These are phyloP conservation scores for Clarias platycephalus DNA, from an alignment of 2,797 vertebrate genomes.

Conservation along the genomic window DNA sequence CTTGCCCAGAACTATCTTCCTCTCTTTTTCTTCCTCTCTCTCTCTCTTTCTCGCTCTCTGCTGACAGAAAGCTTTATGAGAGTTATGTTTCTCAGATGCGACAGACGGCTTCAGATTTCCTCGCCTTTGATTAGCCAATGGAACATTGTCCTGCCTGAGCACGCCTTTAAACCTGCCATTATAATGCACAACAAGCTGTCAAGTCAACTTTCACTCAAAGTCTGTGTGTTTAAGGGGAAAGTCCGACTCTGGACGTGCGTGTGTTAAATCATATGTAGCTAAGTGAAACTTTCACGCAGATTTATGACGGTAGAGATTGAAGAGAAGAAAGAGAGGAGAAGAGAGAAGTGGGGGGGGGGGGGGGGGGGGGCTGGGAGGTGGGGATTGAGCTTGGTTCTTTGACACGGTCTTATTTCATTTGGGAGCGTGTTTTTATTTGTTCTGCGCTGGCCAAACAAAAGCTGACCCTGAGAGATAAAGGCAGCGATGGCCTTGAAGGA, in stretches of 20 bases:
- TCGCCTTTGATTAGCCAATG: slow-evolving; percentile 32
- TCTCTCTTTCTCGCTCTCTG: slow-evolving; percentile 7
- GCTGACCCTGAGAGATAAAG: slow-evolving; percentile 57
- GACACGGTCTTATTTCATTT: slow-evolving; percentile 49
- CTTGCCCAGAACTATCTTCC: slow-evolving; percentile 6
- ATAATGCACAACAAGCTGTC: slow-evolving; percentile 13
- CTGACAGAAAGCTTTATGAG: slow-evolving; percentile 42
- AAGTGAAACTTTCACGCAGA: slow-evolving; percentile 38
- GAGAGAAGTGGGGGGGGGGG: neutral
- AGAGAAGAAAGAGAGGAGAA: neutral
- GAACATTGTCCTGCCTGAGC: slow-evolving; percentile 15
- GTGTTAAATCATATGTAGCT: slow-evolving; percentile 17
- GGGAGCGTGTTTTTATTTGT: slow-evolving; percentile 55
- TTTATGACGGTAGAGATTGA: slow-evolving; percentile 20
- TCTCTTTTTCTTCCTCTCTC: slow-evolving; percentile 1
- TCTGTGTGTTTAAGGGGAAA: neutral
- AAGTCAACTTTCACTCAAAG: slow-evolving; percentile 32
- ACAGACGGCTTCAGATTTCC: slow-evolving; percentile 33
- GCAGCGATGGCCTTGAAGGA: slow-evolving; percentile 53
- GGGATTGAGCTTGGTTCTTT: slow-evolving; percentile 11
- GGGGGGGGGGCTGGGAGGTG: neutral
- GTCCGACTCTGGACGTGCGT: neutral
- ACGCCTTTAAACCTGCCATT: slow-evolving; percentile 15
- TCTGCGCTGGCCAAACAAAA: slow-evolving; percentile 53
- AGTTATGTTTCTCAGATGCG: slow-evolving; percentile 38